Evolutionary conservation across 2,797 vertebrate genomes (phyloP).

Genomic region (Apogon talboti): DNA sequence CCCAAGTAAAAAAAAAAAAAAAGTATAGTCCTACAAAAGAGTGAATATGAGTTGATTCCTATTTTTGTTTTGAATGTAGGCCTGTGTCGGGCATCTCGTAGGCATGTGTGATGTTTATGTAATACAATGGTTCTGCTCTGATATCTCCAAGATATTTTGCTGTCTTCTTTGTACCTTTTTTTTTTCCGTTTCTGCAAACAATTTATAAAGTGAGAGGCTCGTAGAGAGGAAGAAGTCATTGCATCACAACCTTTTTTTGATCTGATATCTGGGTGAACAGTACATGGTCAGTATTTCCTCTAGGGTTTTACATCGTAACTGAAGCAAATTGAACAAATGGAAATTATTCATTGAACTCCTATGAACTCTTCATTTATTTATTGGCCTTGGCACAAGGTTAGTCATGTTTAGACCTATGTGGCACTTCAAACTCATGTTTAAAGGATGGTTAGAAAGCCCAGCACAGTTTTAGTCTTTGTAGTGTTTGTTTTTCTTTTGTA

Average conservation of each 20-base stretch:
- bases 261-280: constrained; percentile 35
- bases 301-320: constrained; percentile 30
- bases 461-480: constrained; percentile 15
- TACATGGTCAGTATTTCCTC: constrained; percentile 32
- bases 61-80: constrained; percentile 10
- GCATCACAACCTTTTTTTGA: constrained; percentile 44
- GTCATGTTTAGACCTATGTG: constrained; percentile 2
- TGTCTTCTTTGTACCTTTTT: constrained; percentile 14
- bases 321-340: constrained; percentile 10
- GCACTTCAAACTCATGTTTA: background rate
- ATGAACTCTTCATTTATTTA: constrained; percentile 12
- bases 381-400: background rate
- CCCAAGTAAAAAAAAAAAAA: constrained; percentile 5
- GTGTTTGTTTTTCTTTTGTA: constrained; percentile 28
- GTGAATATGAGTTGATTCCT: constrained; percentile 9
- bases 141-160: background rate
- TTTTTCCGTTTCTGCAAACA: background rate
- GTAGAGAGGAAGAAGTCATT: constrained; percentile 30
- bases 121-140: constrained; percentile 3
- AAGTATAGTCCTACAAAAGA: background rate
- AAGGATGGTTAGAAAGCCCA: background rate
- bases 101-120: constrained; percentile 2
- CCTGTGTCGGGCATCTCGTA: background rate
- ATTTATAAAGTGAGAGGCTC: background rate
- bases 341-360: constrained; percentile 14